Evolutionary conservation across 2,797 vertebrate species (phyloP).

Genomic region (Pangasius macronema): DNA sequence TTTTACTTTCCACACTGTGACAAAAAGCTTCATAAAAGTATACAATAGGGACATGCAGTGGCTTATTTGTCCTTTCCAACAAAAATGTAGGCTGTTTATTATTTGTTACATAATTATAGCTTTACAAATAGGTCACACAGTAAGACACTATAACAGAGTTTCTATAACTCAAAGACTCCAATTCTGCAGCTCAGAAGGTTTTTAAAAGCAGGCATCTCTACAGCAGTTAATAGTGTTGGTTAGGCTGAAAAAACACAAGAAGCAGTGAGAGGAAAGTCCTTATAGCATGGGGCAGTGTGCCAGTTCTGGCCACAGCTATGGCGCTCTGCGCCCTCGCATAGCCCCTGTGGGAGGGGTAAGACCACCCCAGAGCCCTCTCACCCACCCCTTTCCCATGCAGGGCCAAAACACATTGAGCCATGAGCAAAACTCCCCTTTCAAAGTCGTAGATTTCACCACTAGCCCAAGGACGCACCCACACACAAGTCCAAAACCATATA

Average conservation of each 20-base stretch:
- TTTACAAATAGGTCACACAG: not conserved
- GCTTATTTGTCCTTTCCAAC: not conserved
- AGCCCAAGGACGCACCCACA: slow-evolving; percentile 6
- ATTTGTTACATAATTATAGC: slow-evolving; percentile 5
- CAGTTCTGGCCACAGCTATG: slow-evolving; percentile 65
- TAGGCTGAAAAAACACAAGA: slow-evolving; percentile 36
- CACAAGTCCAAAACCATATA: slow-evolving; percentile 14
- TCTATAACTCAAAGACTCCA: not conserved
- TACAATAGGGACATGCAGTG: not conserved
- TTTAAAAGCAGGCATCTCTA: slow-evolving; percentile 11
- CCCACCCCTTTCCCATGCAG: slow-evolving; percentile 74
- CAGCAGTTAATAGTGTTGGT: slow-evolving; percentile 39
- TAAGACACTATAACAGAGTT: not conserved
- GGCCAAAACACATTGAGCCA: slow-evolving; percentile 69
- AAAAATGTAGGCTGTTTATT: not conserved
- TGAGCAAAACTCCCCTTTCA: slow-evolving; percentile 58
- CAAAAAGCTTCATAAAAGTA: not conserved
- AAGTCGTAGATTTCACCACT: slow-evolving; percentile 60
- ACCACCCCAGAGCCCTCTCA: slow-evolving; percentile 75
- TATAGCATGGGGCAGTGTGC: slow-evolving; percentile 64
- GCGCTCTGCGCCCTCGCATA: slow-evolving; percentile 69
- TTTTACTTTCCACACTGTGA: not conserved
- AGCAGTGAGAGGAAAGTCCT: slow-evolving; percentile 67
- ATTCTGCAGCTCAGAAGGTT: slow-evolving; percentile 5
- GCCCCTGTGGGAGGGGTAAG: slow-evolving; percentile 56